These are phyloP conservation scores for Enteromius viviparus DNA, from an alignment of 2,797 vertebrate species.

Conservation along the genomic window DNA sequence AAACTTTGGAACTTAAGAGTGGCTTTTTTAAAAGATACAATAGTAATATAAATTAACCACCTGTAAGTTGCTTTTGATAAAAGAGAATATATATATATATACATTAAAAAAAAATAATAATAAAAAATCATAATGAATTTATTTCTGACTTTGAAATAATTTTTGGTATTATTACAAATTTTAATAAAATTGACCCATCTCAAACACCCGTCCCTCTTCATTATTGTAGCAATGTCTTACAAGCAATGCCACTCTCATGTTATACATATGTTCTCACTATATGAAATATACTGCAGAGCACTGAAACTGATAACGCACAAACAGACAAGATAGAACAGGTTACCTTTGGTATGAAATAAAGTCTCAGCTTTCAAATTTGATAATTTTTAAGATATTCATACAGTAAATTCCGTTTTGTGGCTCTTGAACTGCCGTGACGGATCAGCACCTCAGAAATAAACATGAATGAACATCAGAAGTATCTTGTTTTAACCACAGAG, in stretches of 20 bases:
- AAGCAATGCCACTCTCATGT: background rate
- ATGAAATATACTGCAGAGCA: background rate
- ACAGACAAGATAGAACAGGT: background rate
- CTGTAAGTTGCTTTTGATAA: too few relatives aligned
- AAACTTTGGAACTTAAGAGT: background rate
- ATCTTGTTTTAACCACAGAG: background rate
- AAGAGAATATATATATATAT: background rate
- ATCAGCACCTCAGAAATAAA: background rate
- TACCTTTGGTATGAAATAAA: too few relatives aligned
- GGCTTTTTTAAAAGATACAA: background rate
- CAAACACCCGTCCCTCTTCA: background rate
- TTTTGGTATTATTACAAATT: background rate
- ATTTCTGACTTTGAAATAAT: background rate
- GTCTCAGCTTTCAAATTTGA: too few relatives aligned
- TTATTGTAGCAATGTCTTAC: background rate
- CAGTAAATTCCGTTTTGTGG: background rate
- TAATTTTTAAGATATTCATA: background rate
- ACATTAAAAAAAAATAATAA: background rate
- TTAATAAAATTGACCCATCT: background rate
- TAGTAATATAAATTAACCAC: background rate
- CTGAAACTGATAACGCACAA: background rate
- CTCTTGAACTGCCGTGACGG: background rate
- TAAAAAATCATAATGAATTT: background rate
- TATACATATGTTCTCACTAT: background rate
- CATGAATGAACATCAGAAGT: background rate